These are phyloP conservation scores for Clunio marinus DNA, from an alignment of 2,888 invertebrate species.

Conservation along the genomic window DNA sequence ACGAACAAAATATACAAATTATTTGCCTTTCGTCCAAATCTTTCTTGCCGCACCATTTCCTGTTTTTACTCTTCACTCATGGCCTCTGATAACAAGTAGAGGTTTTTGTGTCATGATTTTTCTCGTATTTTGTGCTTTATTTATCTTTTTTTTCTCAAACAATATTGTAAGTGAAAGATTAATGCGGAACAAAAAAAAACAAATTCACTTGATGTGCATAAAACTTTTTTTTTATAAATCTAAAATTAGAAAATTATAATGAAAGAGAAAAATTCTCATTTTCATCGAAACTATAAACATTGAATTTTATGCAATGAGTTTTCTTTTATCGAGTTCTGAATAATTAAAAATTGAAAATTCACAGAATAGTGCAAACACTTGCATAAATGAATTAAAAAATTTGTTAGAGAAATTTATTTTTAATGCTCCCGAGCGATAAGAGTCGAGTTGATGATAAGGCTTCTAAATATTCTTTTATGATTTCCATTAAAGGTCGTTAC, in stretches of 20 bases:
- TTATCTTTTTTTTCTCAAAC: conserved; percentile 11
- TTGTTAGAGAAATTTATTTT: background rate
- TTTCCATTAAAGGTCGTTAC: background rate
- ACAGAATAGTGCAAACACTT: background rate
- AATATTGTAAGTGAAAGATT: background rate
- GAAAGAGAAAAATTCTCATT: too few species aligned
- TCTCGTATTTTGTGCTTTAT: background rate
- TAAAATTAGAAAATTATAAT: conserved; percentile 11
- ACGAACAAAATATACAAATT: background rate
- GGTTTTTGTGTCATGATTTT: background rate
- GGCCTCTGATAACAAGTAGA: conserved; percentile 1
- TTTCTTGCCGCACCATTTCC: background rate
- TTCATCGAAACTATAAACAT: conserved; percentile 11
- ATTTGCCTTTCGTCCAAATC: background rate
- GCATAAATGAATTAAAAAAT: conserved; percentile 6
- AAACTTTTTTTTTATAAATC: background rate
- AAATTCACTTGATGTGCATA: conserved; percentile 18
- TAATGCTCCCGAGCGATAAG: background rate
- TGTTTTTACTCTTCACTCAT: background rate
- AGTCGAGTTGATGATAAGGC: background rate
- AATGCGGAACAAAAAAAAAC: background rate
- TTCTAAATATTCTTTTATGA: background rate
- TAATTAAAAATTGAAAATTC: background rate
- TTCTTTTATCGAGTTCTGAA: background rate
- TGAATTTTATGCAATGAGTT: too few species aligned